Evolutionary conservation across 2,113 vertebrate species (phyloP).

Genomic region (Pteronura brasiliensis): DNA sequence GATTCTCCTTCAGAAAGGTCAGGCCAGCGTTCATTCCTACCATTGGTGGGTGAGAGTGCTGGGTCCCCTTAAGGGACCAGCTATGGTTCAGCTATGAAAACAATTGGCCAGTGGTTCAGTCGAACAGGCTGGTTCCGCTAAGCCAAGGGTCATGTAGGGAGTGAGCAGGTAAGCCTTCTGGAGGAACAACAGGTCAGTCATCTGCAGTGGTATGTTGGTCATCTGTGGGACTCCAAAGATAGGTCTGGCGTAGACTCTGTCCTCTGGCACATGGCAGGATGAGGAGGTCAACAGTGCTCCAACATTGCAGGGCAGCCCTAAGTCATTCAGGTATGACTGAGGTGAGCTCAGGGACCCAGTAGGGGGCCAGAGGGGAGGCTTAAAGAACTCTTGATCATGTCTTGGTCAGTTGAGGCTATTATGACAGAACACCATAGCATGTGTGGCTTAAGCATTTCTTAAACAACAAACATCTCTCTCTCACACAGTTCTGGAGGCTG

Average conservation of each 20-base stretch:
- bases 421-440: neutral
- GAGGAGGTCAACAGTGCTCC: neutral
- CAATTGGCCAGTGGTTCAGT: neutral
- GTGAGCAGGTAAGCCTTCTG: neutral
- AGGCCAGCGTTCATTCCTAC: neutral
- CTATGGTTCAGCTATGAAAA: neutral
- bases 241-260: too few species aligned
- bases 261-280: neutral
- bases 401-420: neutral
- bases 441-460: neutral
- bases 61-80: neutral
- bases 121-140: neutral
- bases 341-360: neutral
- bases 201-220: neutral
- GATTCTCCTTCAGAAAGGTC: neutral
- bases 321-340: neutral
- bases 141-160: neutral
- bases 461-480: neutral
- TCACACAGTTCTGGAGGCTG: neutral
- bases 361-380: neutral
- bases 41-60: fast-evolving
- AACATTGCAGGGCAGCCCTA: neutral
- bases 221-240: neutral
- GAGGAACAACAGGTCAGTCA: neutral
- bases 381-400: neutral